Base-by-base conservation (phyloP, 2,888 invertebrate species). In the Meliscaeva auricollis region DNA sequence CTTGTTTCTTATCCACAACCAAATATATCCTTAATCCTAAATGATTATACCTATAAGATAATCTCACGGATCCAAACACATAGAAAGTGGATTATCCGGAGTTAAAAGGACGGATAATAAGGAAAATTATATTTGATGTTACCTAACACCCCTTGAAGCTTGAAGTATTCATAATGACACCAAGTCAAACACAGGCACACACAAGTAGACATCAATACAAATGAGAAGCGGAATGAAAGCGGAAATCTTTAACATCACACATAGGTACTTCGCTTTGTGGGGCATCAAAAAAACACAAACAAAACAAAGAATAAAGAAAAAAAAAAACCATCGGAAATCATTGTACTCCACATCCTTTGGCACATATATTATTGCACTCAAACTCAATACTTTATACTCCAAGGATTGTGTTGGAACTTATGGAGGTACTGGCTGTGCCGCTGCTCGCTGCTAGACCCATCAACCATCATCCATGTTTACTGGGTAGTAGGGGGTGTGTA, bases 181-280 rank as follows among this genome's bases (percentile, higher is more conserved):
- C 9, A 41, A 58, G 41, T 9, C n/a, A 64, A 48, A 11, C 13
- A 78, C 8, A 32, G 8, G 32, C 15, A 1, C 17, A 1, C 17
- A 11, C 30, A 11, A 2, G n/a, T 0, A 0, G 11, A 3, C 3
- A 32, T 30, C 5, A 26, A 11, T 20, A 38, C 6, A 68, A 74
- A 41, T n/a, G 20, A 48, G 9, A 4, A 60, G n/a, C n/a, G n/a
- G 26, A 3, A 26, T 7, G 50, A 22, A 26, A 3, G 44, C 76
- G 81, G 76, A 81, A 81, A 76, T 76, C 69, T 69, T 75, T 75
- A 69, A 81, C 80, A 62, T 48, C 54, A 48, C 68, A 79, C 50
- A n/a, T 13, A 6, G 26, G 8, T 54, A 13, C 48, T 64, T 7
- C 46, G n/a, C n/a, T n/a, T 48, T 66, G 48, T 44, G 7, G 7